These are phyloP conservation scores for Halocynthia roretzi DNA, from an alignment of 23 tunicate genomes.

Conservation along the genomic window DNA sequence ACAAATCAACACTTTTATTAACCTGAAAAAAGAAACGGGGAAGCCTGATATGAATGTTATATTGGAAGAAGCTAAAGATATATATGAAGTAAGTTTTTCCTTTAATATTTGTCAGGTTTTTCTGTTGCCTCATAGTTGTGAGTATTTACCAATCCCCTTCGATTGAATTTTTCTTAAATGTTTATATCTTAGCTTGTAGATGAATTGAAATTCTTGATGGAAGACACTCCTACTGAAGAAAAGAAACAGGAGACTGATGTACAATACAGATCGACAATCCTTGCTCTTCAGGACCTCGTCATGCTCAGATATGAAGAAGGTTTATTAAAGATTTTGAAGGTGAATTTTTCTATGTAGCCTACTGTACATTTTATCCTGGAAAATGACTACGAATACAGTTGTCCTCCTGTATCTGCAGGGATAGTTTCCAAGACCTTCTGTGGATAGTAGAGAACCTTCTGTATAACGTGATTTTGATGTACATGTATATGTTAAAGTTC, in stretches of 20 bases:
- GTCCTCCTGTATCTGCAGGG: too few species aligned
- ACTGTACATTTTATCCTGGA: too few species aligned
- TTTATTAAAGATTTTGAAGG: constrained; percentile 56
- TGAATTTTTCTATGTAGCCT: neutral
- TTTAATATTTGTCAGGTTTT: neutral
- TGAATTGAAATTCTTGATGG: constrained; percentile 50
- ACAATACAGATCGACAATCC: constrained; percentile 40
- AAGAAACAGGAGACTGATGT: constrained; percentile 8
- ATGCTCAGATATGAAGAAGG: constrained; percentile 49
- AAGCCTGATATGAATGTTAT: constrained; percentile 48
- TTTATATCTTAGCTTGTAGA: constrained; percentile 28
- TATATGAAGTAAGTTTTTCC: constrained; percentile 9
- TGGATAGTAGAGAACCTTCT: too few species aligned
- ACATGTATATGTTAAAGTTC: too few species aligned
- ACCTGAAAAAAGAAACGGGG: constrained; percentile 41
- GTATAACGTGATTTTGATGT: too few species aligned
- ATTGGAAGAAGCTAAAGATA: constrained; percentile 53
- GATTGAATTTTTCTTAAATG: neutral
- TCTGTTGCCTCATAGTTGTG: neutral
- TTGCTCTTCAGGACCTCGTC: constrained; percentile 54
- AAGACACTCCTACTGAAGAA: constrained; percentile 34
- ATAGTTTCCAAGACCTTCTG: too few species aligned
- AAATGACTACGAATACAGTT: too few species aligned
- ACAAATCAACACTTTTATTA: constrained; percentile 77
- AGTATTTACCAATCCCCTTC: neutral